A percentile compares a stretch with the other conserved stretches of the same genome.
phyloP scores from a whole-genome alignment of 2,888 invertebrate genomes.

The Leptopilina drosophilae region DNA sequence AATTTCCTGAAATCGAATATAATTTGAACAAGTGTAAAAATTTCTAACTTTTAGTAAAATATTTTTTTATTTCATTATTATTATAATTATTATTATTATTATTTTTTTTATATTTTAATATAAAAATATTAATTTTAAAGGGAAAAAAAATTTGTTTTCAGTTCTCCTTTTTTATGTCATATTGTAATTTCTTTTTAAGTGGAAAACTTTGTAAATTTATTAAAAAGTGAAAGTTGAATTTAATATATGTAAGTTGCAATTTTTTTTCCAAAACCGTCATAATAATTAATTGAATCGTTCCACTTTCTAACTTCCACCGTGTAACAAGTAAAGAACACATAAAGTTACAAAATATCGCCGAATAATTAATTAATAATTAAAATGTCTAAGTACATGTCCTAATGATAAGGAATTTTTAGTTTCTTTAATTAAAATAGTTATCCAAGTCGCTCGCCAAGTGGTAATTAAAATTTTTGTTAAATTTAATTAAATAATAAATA shows the following conservation, averaged over 20 bases:
- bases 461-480: too few relatives aligned
- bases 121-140: too few relatives aligned
- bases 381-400: background rate
- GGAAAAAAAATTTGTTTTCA: background rate
- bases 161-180: background rate
- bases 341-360: conserved; percentile 10
- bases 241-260: conserved; percentile 42
- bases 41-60: too few relatives aligned
- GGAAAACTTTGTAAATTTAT: background rate
- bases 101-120: too few relatives aligned
- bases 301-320: conserved; percentile 64
- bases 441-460: too few relatives aligned
- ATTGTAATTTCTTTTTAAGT: background rate
- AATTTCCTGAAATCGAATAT: too few relatives aligned
- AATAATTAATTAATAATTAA: conserved; percentile 20
- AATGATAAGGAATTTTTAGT: background rate
- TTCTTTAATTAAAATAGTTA: too few relatives aligned
- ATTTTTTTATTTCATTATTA: too few relatives aligned
- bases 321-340: conserved; percentile 52
- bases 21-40: too few relatives aligned
- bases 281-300: conserved; percentile 67
- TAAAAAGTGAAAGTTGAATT: conserved; percentile 54
- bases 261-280: conserved; percentile 46
- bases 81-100: too few relatives aligned
- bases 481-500: too few relatives aligned